Percentiles rank a stretch among this genome's conserved stretches.
phyloP scores from a whole-genome alignment of 2,888 invertebrate species.

The Aricia artaxerxes region DNA sequence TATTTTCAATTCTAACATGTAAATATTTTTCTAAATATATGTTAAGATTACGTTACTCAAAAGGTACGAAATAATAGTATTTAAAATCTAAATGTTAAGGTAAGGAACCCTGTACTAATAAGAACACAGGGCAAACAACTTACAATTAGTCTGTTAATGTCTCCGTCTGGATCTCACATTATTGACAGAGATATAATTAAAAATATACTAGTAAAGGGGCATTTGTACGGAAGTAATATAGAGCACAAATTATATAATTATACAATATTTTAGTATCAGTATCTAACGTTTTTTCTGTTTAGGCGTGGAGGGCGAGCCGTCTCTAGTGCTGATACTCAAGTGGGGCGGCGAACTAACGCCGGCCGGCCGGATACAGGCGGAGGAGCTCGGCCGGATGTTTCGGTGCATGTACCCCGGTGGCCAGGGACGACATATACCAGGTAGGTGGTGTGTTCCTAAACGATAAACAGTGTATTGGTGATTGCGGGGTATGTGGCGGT shows the following conservation, averaged over 20 bases:
- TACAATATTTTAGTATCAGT: not conserved
- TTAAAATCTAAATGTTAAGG: no score
- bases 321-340: constrained; percentile 97
- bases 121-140: no score
- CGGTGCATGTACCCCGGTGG: constrained; percentile 99
- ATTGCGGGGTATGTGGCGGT: not conserved
- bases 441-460: constrained; percentile 53
- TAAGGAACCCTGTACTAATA: no score
- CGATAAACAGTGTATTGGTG: not conserved
- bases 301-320: constrained; percentile 94
- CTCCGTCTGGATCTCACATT: no score
- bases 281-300: constrained; percentile 52
- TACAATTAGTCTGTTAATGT: no score
- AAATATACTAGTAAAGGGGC: no score
- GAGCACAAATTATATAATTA: no score
- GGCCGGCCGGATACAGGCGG: constrained; percentile 98
- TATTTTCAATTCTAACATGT: not conserved
- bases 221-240: no score
- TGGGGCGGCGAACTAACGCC: constrained; percentile 99
- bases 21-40: not conserved
- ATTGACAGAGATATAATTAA: no score
- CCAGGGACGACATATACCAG: constrained; percentile 92
- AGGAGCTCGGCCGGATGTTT: constrained; percentile 98
- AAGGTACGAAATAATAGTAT: no score
- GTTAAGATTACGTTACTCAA: constrained; percentile 6